Conservation (phyloP, 2,888 invertebrate species). For the Drosophila mulleri region DNA sequence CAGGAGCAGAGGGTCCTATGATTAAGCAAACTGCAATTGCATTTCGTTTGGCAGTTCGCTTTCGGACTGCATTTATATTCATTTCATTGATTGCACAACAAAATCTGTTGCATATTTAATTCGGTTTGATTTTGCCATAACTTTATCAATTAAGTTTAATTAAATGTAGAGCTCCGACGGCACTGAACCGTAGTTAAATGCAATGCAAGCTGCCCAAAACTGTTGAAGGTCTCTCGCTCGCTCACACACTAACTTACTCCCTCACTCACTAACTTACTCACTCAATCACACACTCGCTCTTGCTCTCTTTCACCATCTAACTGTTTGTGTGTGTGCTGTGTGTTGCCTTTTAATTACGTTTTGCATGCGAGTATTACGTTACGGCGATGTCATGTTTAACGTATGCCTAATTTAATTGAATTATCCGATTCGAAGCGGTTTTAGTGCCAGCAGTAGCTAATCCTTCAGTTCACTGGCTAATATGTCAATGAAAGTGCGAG, state of each 20-base stretch:
- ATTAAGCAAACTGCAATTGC: slow-evolving; percentile 51
- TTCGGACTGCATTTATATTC: slow-evolving; percentile 32
- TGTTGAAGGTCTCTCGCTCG: background rate
- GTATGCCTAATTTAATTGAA: slow-evolving; percentile 45
- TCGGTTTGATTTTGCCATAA: slow-evolving; percentile 71
- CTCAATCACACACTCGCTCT: background rate
- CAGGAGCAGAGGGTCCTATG: slow-evolving; percentile 47
- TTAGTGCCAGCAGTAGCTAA: slow-evolving; percentile 13
- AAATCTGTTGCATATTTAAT: slow-evolving; percentile 77
- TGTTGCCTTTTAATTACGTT: slow-evolving; percentile 48
- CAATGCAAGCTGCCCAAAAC: slow-evolving; percentile 15
- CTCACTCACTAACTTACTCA: background rate
- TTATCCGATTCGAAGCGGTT: slow-evolving; percentile 8
- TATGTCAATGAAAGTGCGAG: background rate
- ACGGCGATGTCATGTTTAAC: slow-evolving; percentile 24
- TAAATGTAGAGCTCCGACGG: slow-evolving; percentile 60
- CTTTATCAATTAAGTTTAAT: slow-evolving; percentile 77
- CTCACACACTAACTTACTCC: background rate
- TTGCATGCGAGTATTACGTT: slow-evolving; percentile 25
- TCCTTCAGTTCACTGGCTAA: background rate
- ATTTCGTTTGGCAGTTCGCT: slow-evolving; percentile 7
- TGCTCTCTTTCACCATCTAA: background rate
- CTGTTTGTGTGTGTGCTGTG: background rate
- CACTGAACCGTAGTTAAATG: slow-evolving; percentile 17
- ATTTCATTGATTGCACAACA: slow-evolving; percentile 57